phyloP scores from a whole-genome alignment of 2,113 vertebrate genomes.

The Laterallus jamaicensis region DNA sequence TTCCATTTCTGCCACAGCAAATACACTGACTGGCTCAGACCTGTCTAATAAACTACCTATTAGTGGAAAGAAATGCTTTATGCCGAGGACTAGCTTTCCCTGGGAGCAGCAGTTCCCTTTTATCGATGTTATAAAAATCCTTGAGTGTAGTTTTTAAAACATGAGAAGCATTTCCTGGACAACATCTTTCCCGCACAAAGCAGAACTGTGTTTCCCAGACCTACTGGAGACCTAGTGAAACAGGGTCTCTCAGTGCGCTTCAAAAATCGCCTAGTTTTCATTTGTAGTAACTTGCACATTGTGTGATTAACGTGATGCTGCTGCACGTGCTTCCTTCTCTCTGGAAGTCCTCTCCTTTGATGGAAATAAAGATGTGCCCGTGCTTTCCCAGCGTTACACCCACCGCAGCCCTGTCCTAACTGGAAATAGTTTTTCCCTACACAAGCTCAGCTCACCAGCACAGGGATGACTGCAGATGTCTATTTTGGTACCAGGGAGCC shows the following conservation, averaged over 20 bases:
- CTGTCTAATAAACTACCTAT: neutral
- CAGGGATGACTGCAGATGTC: neutral
- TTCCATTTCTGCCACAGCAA: neutral
- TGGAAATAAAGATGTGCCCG: neutral
- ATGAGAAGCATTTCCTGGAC: constrained; percentile 74
- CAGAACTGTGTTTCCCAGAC: constrained; percentile 68
- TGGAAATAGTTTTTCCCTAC: neutral
- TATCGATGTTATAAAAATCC: constrained; percentile 64
- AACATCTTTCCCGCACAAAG: constrained; percentile 69
- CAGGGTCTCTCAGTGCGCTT: constrained; percentile 34
- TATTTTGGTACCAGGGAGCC: neutral
- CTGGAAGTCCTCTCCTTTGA: neutral
- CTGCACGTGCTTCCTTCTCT: neutral
- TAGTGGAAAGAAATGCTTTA: constrained; percentile 14
- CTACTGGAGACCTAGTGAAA: constrained; percentile 52
- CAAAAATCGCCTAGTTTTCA: neutral
- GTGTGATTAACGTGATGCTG: neutral
- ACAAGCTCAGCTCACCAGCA: neutral
- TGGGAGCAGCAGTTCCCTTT: constrained; percentile 27
- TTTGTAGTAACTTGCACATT: constrained; percentile 35
- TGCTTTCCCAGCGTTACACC: neutral
- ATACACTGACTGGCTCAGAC: neutral
- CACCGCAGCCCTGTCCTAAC: neutral
- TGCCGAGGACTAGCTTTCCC: constrained; percentile 8
- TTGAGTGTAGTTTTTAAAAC: constrained; percentile 67